Conservation (phyloP, 2,113 vertebrate genomes). For the Anguilla rostrata region DNA sequence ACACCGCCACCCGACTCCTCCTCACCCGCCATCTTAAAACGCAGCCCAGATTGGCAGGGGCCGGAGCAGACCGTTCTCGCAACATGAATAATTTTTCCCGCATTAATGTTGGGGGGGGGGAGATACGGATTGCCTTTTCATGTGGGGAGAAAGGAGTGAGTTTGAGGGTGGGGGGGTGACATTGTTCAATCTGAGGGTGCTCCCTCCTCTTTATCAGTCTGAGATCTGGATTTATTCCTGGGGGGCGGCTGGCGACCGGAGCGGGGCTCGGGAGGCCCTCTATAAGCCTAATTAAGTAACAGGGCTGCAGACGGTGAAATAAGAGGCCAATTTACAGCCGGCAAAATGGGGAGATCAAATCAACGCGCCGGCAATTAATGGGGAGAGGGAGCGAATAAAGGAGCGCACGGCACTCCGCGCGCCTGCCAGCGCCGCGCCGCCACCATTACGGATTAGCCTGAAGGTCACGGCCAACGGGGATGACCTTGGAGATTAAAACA, state of each 20-base stretch:
- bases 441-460: conserved; percentile 71
- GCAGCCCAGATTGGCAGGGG: conserved; percentile 71
- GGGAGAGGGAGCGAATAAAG: conserved; percentile 66
- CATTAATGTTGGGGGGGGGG: conserved; percentile 69
- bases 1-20: conserved; percentile 68
- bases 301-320: conserved; percentile 76
- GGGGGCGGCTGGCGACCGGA: conserved; percentile 64
- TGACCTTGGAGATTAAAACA: conserved; percentile 74
- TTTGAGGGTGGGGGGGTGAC: conserved; percentile 54
- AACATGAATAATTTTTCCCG: conserved; percentile 80
- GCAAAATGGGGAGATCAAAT: conserved; percentile 76
- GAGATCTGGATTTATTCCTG: conserved; percentile 67
- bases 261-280: conserved; percentile 60
- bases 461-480: conserved; percentile 71
- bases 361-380: conserved; percentile 74
- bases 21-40: conserved; percentile 62
- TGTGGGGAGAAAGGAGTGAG: conserved; percentile 64
- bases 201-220: conserved; percentile 66
- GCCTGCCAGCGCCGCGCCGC: conserved; percentile 66
- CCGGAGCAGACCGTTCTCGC: conserved; percentile 64
- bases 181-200: conserved; percentile 63
- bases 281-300: conserved; percentile 76
- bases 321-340: conserved; percentile 76
- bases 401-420: conserved; percentile 58
- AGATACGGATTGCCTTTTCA: conserved; percentile 77